Conservation (phyloP, 1,140 invertebrate genomes). For the Drosophila orena region DNA sequence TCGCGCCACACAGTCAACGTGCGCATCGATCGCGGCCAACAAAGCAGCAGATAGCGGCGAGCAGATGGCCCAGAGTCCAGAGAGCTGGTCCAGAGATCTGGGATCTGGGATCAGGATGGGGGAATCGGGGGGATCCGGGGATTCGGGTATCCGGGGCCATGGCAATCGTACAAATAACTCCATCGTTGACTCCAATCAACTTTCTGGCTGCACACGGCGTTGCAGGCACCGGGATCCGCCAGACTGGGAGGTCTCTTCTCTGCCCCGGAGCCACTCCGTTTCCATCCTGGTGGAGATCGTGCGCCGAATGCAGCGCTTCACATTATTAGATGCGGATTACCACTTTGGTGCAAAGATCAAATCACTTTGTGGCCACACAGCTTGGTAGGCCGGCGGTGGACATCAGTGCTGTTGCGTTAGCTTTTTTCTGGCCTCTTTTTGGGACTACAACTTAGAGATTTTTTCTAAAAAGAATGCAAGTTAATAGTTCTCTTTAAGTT, state of each 20-base stretch:
- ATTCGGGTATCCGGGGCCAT: slow-evolving; percentile 8
- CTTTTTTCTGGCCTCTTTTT: neutral
- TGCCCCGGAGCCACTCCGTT: slow-evolving; percentile 45
- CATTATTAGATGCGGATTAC: slow-evolving; percentile 84
- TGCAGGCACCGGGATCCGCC: slow-evolving; percentile 33
- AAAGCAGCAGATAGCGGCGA: slow-evolving; percentile 39
- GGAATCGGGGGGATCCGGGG: neutral
- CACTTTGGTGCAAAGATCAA: slow-evolving; percentile 83
- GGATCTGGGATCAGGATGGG: neutral
- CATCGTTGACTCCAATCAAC: slow-evolving; percentile 83
- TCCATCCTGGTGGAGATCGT: slow-evolving; percentile 63
- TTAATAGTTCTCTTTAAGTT: neutral
- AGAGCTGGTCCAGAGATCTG: neutral
- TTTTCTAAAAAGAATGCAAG: no score
- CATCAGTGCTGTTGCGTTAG: slow-evolving; percentile 15
- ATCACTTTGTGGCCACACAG: slow-evolving; percentile 74
- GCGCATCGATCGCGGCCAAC: slow-evolving; percentile 48
- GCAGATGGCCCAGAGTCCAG: slow-evolving; percentile 39
- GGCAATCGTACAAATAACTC: slow-evolving; percentile 82
- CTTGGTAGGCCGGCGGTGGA: slow-evolving; percentile 31
- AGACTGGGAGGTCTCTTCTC: slow-evolving; percentile 74
- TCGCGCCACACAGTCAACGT: slow-evolving; percentile 64
- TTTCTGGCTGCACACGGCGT: slow-evolving; percentile 53
- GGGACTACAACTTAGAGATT: neutral
- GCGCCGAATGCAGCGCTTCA: slow-evolving; percentile 80